These are phyloP conservation scores for Anneissia japonica DNA, from an alignment of 35 echinoderm and acorn worm genomes.

Conservation along the genomic window DNA sequence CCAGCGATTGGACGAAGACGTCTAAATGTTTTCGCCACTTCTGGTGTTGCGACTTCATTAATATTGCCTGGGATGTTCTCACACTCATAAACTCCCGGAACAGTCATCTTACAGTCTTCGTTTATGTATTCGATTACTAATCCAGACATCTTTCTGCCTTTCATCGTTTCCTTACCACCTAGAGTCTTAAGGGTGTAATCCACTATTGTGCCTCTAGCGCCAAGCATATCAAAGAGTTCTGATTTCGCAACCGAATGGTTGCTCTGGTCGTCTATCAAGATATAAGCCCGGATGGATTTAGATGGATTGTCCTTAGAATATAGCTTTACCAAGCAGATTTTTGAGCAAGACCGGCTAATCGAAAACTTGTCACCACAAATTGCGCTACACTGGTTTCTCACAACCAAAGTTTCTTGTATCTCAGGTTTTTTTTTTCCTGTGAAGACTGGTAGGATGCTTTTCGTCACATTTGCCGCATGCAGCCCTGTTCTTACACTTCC, in stretches of 20 bases:
- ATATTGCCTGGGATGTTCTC: constrained; percentile 24
- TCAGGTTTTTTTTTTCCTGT: too few species aligned
- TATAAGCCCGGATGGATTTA: constrained; percentile 12
- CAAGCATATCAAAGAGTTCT: too few species aligned
- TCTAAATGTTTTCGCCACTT: constrained; percentile 7
- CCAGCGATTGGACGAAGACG: constrained; percentile 22
- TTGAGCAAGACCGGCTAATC: constrained; percentile 28
- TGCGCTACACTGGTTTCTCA: too few species aligned
- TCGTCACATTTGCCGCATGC: too few species aligned
- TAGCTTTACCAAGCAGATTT: constrained; percentile 24
- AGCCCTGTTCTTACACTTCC: too few species aligned
- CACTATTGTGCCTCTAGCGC: too few species aligned
- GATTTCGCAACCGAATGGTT: constrained; percentile 32
- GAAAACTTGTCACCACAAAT: constrained; percentile 15
- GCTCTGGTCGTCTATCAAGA: constrained; percentile 22
- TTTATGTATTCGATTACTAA: constrained; percentile 6
- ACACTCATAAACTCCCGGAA: constrained; percentile 26
- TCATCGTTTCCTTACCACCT: too few species aligned
- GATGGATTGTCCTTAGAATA: constrained; percentile 6
- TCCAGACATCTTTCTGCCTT: neutral
- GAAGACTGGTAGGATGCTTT: too few species aligned
- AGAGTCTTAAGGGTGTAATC: too few species aligned
- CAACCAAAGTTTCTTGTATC: too few species aligned
- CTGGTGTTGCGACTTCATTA: constrained; percentile 37
- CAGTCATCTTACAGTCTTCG: constrained; percentile 6